Percentiles rank a stretch among this genome's conserved stretches.
Evolutionary conservation across 92 coral and sea anemone species (phyloP).

Genomic region (Bergia puertoricense): DNA sequence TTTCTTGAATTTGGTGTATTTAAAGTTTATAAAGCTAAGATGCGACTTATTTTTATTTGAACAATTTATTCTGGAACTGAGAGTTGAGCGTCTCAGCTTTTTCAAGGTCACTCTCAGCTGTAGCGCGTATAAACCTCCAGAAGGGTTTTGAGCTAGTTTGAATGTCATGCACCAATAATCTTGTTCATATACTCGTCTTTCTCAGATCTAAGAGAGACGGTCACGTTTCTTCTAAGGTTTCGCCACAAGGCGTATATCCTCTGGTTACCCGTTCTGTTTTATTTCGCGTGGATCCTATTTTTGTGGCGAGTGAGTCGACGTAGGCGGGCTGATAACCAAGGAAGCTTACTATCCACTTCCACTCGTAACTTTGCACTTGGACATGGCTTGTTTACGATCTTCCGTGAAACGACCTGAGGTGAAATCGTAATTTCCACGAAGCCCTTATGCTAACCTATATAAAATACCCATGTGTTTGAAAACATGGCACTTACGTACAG

Average conservation of each 20-base stretch:
- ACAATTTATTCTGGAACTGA: background rate
- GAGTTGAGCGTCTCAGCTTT: background rate
- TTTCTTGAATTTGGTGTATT: too few species aligned
- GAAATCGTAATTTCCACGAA: too few species aligned
- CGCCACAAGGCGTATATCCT: background rate
- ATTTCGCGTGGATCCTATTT: background rate
- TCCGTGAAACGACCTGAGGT: too few species aligned
- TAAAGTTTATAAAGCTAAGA: too few species aligned
- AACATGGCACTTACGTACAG: too few species aligned
- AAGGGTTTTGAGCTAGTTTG: background rate
- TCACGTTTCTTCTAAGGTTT: background rate
- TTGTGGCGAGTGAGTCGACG: background rate
- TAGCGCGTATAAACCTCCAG: background rate
- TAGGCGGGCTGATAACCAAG: background rate
- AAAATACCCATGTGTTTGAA: too few species aligned
- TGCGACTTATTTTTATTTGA: background rate
- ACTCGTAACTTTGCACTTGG: too few species aligned
- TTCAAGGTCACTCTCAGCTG: background rate
- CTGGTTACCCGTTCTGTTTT: background rate
- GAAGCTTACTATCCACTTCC: background rate
- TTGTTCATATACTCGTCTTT: background rate
- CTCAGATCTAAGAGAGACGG: background rate
- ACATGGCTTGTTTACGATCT: too few species aligned
- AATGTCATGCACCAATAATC: background rate
- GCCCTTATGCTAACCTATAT: too few species aligned